Evolutionary conservation across 1,140 invertebrate species (phyloP).

Genomic region (Luehdorfia chinensis): DNA sequence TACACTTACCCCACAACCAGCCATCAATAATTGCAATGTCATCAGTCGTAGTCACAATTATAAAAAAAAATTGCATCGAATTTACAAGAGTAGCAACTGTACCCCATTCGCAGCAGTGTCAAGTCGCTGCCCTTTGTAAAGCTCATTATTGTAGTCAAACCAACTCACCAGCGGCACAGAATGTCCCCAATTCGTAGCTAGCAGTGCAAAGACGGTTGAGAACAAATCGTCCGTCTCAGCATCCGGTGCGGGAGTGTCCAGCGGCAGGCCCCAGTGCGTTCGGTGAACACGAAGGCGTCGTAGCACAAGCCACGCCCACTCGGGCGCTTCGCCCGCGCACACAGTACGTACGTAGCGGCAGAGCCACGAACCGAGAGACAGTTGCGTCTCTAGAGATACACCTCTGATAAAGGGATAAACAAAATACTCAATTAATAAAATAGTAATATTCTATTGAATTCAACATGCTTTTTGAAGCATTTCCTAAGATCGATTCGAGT

Average conservation of each 20-base stretch:
- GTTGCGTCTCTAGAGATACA: slow-evolving; percentile 38
- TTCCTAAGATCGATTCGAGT: too few species aligned
- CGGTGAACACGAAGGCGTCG: slow-evolving; percentile 38
- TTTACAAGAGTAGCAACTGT: too few species aligned
- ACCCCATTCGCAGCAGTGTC: too few species aligned
- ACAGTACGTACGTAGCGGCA: slow-evolving; percentile 22
- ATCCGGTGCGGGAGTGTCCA: slow-evolving; percentile 27
- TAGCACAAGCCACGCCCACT: slow-evolving; percentile 45
- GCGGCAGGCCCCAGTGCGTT: slow-evolving; percentile 26
- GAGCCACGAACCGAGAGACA: slow-evolving; percentile 39
- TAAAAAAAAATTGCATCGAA: too few species aligned
- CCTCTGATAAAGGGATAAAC: slow-evolving; percentile 34
- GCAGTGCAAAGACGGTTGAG: slow-evolving; percentile 11
- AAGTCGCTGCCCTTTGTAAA: too few species aligned
- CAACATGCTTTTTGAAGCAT: too few species aligned
- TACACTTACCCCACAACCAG: too few species aligned
- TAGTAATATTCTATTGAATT: too few species aligned
- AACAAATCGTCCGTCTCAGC: slow-evolving; percentile 19
- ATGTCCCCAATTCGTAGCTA: slow-evolving; percentile 47
- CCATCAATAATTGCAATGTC: too few species aligned
- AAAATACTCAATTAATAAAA: too few species aligned
- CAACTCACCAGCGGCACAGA: slow-evolving; percentile 51
- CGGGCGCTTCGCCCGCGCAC: slow-evolving; percentile 20
- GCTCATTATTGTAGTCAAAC: too few species aligned
- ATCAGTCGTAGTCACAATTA: too few species aligned